Conservation (phyloP, 2,113 vertebrate species). For the Haplochromis vanheusdeni region DNA sequence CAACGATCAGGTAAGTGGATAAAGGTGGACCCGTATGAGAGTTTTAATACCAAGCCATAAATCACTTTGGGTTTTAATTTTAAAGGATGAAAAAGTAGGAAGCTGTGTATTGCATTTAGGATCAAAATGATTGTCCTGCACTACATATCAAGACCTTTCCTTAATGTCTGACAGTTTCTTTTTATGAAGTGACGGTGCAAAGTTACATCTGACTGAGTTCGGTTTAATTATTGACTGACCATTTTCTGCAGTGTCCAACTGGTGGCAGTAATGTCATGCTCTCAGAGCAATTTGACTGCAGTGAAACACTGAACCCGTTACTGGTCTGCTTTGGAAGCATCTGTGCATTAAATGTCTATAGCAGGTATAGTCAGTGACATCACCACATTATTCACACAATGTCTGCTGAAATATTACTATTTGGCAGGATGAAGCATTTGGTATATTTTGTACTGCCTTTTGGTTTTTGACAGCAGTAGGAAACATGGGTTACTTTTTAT, state of each 20-base stretch:
- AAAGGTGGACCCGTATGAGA: background rate
- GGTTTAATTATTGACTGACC: background rate
- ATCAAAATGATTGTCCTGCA: background rate
- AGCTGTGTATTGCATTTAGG: background rate
- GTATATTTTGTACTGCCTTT: background rate
- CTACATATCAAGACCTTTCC: background rate
- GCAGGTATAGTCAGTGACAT: background rate
- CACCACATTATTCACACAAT: background rate
- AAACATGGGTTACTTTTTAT: background rate
- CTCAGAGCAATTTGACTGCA: background rate
- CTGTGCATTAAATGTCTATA: background rate
- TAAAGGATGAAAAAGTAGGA: background rate
- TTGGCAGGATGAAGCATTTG: background rate
- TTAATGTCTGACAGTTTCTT: background rate
- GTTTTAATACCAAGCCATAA: background rate
- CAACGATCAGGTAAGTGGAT: background rate
- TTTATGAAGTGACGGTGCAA: background rate
- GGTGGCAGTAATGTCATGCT: slow-evolving; percentile 49
- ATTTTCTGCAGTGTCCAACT: slow-evolving; percentile 29
- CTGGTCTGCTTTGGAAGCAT: background rate
- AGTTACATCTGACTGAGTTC: background rate
- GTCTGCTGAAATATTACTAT: background rate
- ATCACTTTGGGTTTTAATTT: background rate
- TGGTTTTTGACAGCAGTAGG: background rate
- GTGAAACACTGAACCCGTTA: background rate